Evolutionary conservation across 2,113 vertebrate species (phyloP), one percentile per base, ranked within the genome.

Genomic region (Butorides virescens): DNA sequence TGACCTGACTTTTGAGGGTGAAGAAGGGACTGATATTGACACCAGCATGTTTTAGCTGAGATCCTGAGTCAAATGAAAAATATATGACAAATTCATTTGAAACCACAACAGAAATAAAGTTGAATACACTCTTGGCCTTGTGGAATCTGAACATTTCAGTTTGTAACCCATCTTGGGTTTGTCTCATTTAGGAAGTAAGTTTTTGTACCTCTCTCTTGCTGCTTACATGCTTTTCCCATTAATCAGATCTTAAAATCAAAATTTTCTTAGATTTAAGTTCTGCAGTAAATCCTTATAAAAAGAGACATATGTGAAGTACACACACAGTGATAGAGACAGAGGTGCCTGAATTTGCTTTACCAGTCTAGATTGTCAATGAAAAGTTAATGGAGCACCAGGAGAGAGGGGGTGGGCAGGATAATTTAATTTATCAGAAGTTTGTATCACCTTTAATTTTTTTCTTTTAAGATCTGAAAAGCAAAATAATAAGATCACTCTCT

Each of bases 401-500:
- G 17, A 67, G 26, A 74, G 19, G n/a, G 30, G 29, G 23, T 79
- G 36, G 56, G 34, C 67, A 88, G 37, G 62, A 71, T 76, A 15
- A 74, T 79, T 58, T 58, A 90, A 96, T 92, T 73, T 73, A 94
- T 82, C 26, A 92, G 76, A 97, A 73, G 27, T 88, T 94, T 61
- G 20, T 80, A 84, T 77, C 58, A 72, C 37, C 29, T 92, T 76
- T 86, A 72, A 50, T 46, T 58, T 71, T 83, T 86, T 61, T 77
- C 62, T 93, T 61, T 55, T 68, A 93, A 80, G 27, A 83, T 21
- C 56, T 91, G 62, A 92, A 96, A 94, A 36, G 18, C 37, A 86
- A 84, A 83, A 92, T 87, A 86, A 68, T 78, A 95, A 93, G 55
- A 88, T 90, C 44, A 73, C 13, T 87, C 36, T 78, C 15, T 75